Conservation (phyloP, 2,797 vertebrate genomes). For the Perodicticus potto region DNA sequence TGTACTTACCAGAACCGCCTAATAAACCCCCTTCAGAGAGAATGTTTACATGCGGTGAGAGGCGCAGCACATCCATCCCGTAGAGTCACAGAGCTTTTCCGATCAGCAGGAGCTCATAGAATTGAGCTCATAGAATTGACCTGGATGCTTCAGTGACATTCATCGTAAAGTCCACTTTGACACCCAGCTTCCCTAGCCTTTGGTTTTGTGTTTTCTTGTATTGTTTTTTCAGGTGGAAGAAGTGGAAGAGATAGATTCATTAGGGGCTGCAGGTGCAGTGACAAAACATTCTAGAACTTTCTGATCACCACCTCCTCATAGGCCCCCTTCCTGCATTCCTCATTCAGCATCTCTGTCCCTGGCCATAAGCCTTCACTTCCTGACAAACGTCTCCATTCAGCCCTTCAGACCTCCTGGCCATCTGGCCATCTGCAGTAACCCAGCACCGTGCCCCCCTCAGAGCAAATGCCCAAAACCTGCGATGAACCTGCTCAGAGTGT, state of each 20-base stretch:
- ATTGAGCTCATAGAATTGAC: not conserved
- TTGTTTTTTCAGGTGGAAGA: constrained; percentile 40
- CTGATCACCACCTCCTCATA: not conserved
- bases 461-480: not conserved
- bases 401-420: not conserved
- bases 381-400: not conserved
- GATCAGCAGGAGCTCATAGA: fast-evolving
- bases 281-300: constrained; percentile 53
- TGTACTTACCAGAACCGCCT: constrained; percentile 46
- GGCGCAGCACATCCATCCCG: not conserved
- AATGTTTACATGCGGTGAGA: not conserved
- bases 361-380: not conserved
- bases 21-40: constrained; percentile 34
- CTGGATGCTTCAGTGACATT: not conserved
- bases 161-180: not conserved
- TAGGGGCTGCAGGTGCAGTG: not conserved
- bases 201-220: not conserved
- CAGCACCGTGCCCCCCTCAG: not conserved
- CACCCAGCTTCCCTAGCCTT: constrained; percentile 2
- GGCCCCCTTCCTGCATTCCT: not conserved
- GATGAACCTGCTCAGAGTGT: not conserved
- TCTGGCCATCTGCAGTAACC: not conserved
- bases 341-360: not conserved
- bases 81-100: not conserved
- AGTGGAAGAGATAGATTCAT: not conserved